phyloP scores from a whole-genome alignment of 2,797 vertebrate genomes.

The Gambusia yucatana region DNA sequence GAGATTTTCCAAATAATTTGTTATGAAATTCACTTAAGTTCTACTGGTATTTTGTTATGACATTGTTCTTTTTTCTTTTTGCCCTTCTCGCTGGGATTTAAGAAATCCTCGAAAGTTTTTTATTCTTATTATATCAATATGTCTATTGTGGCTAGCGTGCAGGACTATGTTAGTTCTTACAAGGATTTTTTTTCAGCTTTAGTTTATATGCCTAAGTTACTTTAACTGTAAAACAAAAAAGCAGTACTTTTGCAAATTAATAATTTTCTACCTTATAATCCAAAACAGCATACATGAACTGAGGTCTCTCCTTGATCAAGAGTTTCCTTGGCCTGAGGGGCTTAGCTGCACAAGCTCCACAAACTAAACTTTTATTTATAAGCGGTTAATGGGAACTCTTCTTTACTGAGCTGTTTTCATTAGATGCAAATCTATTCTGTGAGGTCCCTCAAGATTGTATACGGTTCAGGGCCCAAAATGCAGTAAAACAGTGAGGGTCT shows the following conservation, averaged over 20 bases:
- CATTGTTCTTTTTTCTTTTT: background rate
- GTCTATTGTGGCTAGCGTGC: background rate
- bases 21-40: too few species aligned
- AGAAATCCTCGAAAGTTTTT: background rate
- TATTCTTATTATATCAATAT: background rate
- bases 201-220: background rate
- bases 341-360: constrained; percentile 30
- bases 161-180: background rate
- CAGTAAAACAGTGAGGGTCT: constrained; percentile 74
- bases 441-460: constrained; percentile 54
- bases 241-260: background rate
- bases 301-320: constrained; percentile 12
- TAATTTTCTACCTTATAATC: background rate
- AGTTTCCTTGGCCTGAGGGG: constrained; percentile 2
- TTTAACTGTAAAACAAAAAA: background rate
- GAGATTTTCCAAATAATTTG: background rate
- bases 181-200: background rate
- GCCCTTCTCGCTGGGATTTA: background rate
- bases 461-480: constrained; percentile 69
- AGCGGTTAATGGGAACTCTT: constrained; percentile 53
- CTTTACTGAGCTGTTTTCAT: constrained; percentile 61
- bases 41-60: background rate
- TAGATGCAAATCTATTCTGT: constrained; percentile 71
- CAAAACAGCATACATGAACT: background rate
- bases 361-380: constrained; percentile 62